These are phyloP conservation scores for Drosophila busckii DNA, from an alignment of 1,140 invertebrate genomes.

Conservation along the genomic window DNA sequence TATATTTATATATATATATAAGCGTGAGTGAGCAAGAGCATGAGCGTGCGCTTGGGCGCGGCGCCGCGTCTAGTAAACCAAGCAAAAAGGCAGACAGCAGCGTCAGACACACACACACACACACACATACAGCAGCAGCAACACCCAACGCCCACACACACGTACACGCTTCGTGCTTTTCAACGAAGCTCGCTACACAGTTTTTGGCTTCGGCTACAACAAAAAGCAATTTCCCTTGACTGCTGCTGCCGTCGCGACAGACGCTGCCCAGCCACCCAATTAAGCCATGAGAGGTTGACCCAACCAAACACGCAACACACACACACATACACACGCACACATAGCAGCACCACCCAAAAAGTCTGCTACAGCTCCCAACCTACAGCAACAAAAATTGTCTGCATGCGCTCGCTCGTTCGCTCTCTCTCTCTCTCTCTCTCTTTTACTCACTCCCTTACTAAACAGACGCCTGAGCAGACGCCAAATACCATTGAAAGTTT, in stretches of 20 bases:
- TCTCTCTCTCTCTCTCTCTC: background rate
- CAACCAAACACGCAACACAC: constrained; percentile 11
- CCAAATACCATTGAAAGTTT: constrained; percentile 37
- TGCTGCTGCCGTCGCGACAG: constrained; percentile 50
- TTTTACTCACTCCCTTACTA: background rate
- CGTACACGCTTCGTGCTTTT: constrained; percentile 11
- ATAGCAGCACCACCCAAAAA: constrained; percentile 12
- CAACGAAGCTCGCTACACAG: constrained; percentile 20
- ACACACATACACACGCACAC: background rate
- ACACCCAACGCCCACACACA: background rate
- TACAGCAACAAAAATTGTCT: constrained; percentile 74
- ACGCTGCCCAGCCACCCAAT: constrained; percentile 73
- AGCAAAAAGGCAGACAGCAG: constrained; percentile 59
- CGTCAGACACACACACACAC: constrained; percentile 30
- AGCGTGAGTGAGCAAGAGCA: constrained; percentile 24
- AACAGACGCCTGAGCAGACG: constrained; percentile 41
- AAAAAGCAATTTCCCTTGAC: constrained; percentile 65
- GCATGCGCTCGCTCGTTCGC: constrained; percentile 36
- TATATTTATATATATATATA: background rate
- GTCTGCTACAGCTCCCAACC: constrained; percentile 47
- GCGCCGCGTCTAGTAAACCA: constrained; percentile 52
- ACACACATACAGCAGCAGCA: constrained; percentile 13
- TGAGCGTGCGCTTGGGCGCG: constrained; percentile 25
- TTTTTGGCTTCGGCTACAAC: too few species aligned
- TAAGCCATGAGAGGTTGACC: constrained; percentile 69